These are phyloP conservation scores for Rhizomys pruinosus DNA, from an alignment of 2,113 vertebrate genomes.

Conservation along the genomic window DNA sequence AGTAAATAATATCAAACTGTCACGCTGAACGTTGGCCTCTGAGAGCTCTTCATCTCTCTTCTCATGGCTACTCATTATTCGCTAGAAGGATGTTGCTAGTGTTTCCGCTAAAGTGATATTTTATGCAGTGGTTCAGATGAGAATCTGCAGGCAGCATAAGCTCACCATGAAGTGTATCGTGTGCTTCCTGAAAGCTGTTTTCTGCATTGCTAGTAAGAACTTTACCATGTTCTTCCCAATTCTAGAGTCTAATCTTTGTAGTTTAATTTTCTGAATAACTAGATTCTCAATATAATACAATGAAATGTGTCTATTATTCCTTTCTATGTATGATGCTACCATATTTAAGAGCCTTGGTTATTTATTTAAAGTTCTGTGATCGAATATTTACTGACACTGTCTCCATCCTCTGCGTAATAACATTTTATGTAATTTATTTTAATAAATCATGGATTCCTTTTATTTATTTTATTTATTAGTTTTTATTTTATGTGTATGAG, in stretches of 20 bases:
- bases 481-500: too few species aligned
- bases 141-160: background rate
- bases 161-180: background rate
- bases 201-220: background rate
- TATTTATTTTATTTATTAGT: too few species aligned
- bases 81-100: background rate
- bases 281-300: background rate
- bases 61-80: background rate
- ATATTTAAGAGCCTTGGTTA: background rate
- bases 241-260: background rate
- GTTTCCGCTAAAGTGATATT: constrained; percentile 34
- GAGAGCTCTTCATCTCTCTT: constrained; percentile 3
- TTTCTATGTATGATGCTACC: background rate
- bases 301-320: background rate
- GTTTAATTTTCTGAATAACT: background rate
- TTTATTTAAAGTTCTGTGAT: constrained; percentile 15
- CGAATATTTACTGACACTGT: constrained; percentile 21
- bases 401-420: background rate
- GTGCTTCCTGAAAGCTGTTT: background rate
- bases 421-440: constrained; percentile 42
- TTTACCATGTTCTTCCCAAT: background rate
- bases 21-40: background rate
- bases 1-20: constrained; percentile 43
- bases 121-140: background rate
- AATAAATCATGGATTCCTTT: background rate